Conservation (phyloP, 2,797 vertebrate genomes). For the Smutsia temminckii region DNA sequence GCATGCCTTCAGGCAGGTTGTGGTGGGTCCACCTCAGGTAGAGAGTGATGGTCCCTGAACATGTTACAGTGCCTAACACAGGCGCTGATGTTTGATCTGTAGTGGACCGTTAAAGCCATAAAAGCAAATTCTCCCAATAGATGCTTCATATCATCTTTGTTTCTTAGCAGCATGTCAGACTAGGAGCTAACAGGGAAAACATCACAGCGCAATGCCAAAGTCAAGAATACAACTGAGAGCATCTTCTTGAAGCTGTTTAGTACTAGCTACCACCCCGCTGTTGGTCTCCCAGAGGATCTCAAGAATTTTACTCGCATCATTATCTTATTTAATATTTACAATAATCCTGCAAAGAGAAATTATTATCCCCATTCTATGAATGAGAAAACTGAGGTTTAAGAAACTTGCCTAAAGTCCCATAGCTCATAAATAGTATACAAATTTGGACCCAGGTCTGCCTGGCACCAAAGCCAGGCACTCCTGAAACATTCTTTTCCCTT, state of each 20-base stretch:
- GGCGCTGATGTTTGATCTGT: not conserved
- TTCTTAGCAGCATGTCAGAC: not conserved
- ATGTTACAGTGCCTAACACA: not conserved
- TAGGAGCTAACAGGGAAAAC: not conserved
- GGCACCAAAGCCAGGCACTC: not conserved
- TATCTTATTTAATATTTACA: not conserved
- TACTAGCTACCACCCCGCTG: not conserved
- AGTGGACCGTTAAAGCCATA: not conserved
- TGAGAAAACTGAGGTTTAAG: not conserved
- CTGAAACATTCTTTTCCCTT: conserved; percentile 37
- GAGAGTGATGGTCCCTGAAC: not conserved
- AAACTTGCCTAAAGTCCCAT: not conserved
- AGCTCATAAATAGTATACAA: not conserved
- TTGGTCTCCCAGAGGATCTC: not conserved
- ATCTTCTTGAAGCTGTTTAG: not conserved
- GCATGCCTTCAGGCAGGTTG: not conserved
- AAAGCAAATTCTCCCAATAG: not conserved
- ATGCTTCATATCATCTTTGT: not conserved
- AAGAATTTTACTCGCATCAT: not conserved
- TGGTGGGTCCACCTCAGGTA: not conserved
- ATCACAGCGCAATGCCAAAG: not conserved
- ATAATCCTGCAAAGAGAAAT: not conserved
- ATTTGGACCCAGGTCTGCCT: not conserved
- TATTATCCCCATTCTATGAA: not conserved
- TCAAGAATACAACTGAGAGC: not conserved